Base-by-base conservation (phyloP, 1,140 invertebrate genomes). In the Prorops nasuta region DNA sequence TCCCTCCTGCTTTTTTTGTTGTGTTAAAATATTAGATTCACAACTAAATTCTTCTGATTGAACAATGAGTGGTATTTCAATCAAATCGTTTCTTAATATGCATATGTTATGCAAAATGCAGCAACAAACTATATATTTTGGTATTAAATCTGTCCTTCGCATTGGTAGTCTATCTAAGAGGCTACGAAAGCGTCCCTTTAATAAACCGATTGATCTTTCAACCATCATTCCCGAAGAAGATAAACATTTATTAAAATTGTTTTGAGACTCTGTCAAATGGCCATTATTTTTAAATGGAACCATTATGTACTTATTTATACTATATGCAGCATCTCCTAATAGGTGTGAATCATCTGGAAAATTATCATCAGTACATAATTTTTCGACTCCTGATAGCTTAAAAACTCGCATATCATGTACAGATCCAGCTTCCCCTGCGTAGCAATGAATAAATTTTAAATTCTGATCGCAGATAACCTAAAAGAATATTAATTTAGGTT, bases 321-420 rank as follows among this genome's bases (percentile, higher is more conserved):
- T n/a, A n/a, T n/a, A n/a, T n/a, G n/a, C n/a, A n/a, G n/a, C n/a
- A n/a, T n/a, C n/a, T n/a, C n/a, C n/a, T n/a, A n/a, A n/a, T 54
- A 66, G 42, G 32, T 57, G 54, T 16, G 7, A 49, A 44, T 59
- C 36, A n/a, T 49, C 44, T 44, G 57, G 60, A 44, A 57, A 63
- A 43, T 51, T 52, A 19, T 57, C 28, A 22, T 44, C 34, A 8
- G 34, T 51, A n/a, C 46, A 55, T 8, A 39, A 46, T 44, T 49
- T 18, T 16, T 38, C 19, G 1, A 59, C 9, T 8, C 28, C 51
- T 8, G 56, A 59, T 2, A 49, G 34, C 21, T 52, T 44, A 39
- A 58, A 64, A 10, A 66, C 55, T 22, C 59, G 41, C 38, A 43
- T 46, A 34, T 67, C 62, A 40, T 64, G 60, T 10, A 64, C 56